These are phyloP conservation scores for Onychorhynchus coronatus DNA, from an alignment of 2,113 vertebrate genomes.

Conservation along the genomic window DNA sequence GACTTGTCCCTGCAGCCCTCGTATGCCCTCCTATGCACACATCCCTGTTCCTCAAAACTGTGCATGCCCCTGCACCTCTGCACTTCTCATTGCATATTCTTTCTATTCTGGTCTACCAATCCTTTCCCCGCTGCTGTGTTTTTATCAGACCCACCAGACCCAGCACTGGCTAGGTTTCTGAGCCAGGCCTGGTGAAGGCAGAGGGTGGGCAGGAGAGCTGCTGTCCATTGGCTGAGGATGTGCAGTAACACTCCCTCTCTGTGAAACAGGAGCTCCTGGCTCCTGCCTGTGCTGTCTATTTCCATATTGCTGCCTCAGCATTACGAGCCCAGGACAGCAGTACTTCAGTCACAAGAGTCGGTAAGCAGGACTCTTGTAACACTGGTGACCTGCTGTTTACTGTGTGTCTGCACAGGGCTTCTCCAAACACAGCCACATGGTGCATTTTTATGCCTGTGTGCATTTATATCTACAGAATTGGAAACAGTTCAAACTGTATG, in stretches of 20 bases:
- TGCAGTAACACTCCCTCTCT: not conserved
- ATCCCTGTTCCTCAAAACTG: not conserved
- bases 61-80: not conserved
- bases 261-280: not conserved
- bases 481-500: not conserved
- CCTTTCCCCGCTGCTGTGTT: not conserved
- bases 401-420: not conserved
- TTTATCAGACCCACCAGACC: not conserved
- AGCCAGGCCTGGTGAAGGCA: fast-evolving
- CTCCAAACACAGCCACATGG: not conserved
- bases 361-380: not conserved
- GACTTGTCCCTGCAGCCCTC: not conserved
- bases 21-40: not conserved
- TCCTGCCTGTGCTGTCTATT: not conserved
- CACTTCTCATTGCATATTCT: not conserved
- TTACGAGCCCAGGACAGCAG: not conserved
- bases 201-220: not conserved
- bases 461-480: not conserved
- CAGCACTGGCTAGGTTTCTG: not conserved
- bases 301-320: not conserved
- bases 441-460: not conserved
- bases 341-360: not conserved
- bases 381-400: not conserved
- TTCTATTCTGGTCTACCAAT: not conserved
- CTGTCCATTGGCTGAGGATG: not conserved